A percentile compares a stretch with the other conserved stretches of the same genome.
Evolutionary conservation across 2,797 vertebrate species (phyloP).

Genomic region (Anas flavirostris): DNA sequence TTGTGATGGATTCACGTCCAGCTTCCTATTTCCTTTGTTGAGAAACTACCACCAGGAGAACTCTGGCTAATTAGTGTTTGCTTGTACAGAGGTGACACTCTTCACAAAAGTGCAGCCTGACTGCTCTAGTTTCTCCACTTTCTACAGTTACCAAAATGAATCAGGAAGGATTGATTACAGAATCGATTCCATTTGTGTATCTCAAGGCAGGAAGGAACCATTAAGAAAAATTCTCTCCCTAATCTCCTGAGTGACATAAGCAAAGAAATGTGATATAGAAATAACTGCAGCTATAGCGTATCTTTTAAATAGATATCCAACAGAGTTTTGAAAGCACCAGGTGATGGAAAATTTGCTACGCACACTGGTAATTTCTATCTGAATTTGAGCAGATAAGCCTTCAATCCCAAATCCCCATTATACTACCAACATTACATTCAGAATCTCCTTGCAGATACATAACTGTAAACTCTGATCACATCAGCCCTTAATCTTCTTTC

Average conservation of each 20-base stretch:
- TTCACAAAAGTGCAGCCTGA: not conserved
- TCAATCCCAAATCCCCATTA: not conserved
- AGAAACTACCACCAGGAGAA: not conserved
- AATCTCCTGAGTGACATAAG: not conserved
- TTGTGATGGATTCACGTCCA: not conserved
- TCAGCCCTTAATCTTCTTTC: conserved; percentile 3
- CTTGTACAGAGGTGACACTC: not conserved
- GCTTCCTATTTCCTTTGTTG: not conserved
- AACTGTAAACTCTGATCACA: not conserved
- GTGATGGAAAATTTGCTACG: not conserved
- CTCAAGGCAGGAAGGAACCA: conserved; percentile 2
- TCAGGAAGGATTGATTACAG: not conserved
- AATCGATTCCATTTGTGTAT: not conserved
- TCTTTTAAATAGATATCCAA: not conserved
- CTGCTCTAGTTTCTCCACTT: not conserved
- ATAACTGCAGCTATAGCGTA: not conserved
- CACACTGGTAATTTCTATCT: not conserved
- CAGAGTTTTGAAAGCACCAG: not conserved
- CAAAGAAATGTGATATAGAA: not conserved
- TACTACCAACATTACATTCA: not conserved
- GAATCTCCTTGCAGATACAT: not conserved
- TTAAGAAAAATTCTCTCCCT: not conserved
- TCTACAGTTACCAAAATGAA: not conserved
- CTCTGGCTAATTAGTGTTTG: not conserved
- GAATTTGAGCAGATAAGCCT: not conserved